These are phyloP conservation scores for Rhodinocichla rosea DNA, from an alignment of 2,113 vertebrate species.

Conservation along the genomic window DNA sequence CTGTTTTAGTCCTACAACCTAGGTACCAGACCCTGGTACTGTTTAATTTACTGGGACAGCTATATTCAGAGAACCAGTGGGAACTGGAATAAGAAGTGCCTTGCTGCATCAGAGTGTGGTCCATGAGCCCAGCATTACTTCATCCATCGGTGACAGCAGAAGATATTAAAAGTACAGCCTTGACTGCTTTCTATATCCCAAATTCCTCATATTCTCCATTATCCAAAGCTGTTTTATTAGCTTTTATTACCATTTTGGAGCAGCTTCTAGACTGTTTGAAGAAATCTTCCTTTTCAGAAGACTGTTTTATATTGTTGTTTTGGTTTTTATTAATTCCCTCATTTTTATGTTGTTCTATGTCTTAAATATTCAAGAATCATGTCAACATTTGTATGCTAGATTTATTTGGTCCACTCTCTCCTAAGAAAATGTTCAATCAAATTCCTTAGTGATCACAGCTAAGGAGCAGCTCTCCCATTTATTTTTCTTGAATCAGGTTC, in stretches of 20 bases:
- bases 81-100: background rate
- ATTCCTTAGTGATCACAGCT: background rate
- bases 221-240: background rate
- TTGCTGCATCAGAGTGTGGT: background rate
- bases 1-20: background rate
- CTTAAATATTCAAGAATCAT: background rate
- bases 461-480: background rate
- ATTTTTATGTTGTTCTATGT: background rate
- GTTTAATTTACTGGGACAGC: background rate
- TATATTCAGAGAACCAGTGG: background rate
- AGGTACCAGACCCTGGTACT: background rate
- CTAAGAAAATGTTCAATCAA: background rate
- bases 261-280: background rate
- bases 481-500: background rate
- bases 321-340: background rate
- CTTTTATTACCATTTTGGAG: background rate
- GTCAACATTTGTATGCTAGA: background rate
- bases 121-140: background rate
- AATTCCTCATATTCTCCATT: background rate
- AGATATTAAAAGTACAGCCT: background rate
- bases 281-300: background rate
- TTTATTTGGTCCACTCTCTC: background rate
- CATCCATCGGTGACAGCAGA: background rate
- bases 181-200: background rate
- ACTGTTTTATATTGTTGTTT: rapidly evolving